A percentile compares a stretch with the other conserved stretches of the same genome.
Evolutionary conservation across 2,113 vertebrate genomes (phyloP).

Genomic region (Aldabrachelys gigantea): DNA sequence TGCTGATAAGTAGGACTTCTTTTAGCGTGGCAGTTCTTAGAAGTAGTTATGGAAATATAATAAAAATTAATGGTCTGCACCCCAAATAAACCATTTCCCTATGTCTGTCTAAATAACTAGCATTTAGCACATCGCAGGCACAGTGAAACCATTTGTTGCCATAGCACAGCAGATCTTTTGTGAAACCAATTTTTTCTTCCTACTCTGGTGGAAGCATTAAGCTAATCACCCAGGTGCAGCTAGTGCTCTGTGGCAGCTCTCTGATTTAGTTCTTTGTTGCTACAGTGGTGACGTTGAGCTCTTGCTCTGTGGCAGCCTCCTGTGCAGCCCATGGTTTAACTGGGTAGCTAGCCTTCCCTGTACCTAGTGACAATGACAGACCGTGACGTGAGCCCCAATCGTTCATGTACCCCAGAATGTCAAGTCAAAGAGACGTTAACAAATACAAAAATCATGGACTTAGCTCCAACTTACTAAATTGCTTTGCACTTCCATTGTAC

Average conservation of each 20-base stretch:
- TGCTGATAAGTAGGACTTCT: constrained; percentile 45
- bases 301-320: not conserved
- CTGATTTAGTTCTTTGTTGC: not conserved
- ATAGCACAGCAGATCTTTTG: not conserved
- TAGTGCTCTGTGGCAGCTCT: not conserved
- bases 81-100: constrained; percentile 45
- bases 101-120: not conserved
- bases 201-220: not conserved
- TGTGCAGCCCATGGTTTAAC: not conserved
- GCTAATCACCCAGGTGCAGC: not conserved
- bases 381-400: fast-evolving
- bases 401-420: not conserved
- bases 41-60: constrained; percentile 15
- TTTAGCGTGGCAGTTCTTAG: constrained; percentile 55
- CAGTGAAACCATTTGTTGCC: not conserved
- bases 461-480: not conserved
- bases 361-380: not conserved
- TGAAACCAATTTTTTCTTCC: not conserved
- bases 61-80: constrained; percentile 53
- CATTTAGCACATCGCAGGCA: not conserved
- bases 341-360: not conserved
- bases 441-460: not conserved
- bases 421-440: not conserved
- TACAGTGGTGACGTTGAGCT: not conserved
- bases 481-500: constrained; percentile 4